A percentile compares a stretch with the other conserved stretches of the same genome.
Conservation (phyloP, 64 coral and sea anemone genomes). For the Anthopleura sola region DNA sequence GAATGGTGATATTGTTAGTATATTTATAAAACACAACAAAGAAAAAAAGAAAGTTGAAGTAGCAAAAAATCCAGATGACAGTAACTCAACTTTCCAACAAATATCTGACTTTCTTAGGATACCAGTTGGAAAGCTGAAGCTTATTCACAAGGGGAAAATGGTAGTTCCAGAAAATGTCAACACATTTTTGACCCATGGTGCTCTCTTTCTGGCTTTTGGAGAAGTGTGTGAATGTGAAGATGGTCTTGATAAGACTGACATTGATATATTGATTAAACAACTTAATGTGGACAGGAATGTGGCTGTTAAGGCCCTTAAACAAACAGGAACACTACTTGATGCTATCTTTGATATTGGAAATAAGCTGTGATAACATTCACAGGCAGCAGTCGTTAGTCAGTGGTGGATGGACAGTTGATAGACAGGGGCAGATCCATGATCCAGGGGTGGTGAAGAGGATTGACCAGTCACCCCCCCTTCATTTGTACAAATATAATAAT, state of each 20-base stretch:
- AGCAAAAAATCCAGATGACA: background rate
- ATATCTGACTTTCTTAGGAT: conserved; percentile 67
- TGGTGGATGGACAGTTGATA: background rate
- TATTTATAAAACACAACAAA: conserved; percentile 80
- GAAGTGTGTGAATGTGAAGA: conserved; percentile 87
- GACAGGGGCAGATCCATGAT: background rate
- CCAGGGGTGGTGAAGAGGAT: too few relatives aligned
- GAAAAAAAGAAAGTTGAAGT: conserved; percentile 56
- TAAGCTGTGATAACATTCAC: conserved; percentile 11
- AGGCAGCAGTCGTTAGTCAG: background rate
- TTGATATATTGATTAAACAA: conserved; percentile 84
- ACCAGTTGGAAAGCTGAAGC: conserved; percentile 64
- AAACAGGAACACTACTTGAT: conserved; percentile 77
- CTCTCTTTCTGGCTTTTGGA: conserved; percentile 88
- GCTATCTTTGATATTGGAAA: conserved; percentile 95
- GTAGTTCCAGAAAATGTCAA: conserved; percentile 48
- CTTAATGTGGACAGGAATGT: conserved; percentile 88
- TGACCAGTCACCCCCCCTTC: too few relatives aligned
- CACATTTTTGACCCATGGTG: conserved; percentile 38
- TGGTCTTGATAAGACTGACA: conserved; percentile 60
- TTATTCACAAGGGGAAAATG: conserved; percentile 90
- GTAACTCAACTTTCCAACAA: conserved; percentile 36
- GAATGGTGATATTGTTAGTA: background rate
- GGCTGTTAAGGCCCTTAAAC: conserved; percentile 67
- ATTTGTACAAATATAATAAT: too few relatives aligned